phyloP scores from a whole-genome alignment of 2,888 invertebrate genomes.

The Poecilobothrus nobilitatus region DNA sequence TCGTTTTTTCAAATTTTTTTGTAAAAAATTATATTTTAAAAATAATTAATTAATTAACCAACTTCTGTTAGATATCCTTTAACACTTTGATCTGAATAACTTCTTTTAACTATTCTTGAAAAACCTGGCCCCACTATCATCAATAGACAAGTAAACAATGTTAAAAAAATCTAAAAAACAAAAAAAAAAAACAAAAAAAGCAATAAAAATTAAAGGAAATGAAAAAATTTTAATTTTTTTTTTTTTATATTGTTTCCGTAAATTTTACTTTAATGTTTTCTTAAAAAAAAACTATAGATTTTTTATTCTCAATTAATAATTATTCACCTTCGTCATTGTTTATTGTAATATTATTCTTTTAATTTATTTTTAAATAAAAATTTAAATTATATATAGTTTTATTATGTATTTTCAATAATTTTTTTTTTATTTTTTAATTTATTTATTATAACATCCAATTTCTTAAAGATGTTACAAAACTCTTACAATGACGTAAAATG shows the following conservation, averaged over 20 bases:
- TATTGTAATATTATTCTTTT: background rate
- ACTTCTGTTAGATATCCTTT: conserved; percentile 78
- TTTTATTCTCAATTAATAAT: background rate
- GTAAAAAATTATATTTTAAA: background rate
- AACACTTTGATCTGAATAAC: conserved; percentile 73
- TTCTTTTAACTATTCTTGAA: conserved; percentile 51
- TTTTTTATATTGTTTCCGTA: background rate
- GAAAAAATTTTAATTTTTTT: background rate
- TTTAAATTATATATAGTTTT: too few species aligned
- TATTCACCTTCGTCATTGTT: conserved; percentile 4
- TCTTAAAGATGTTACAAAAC: too few species aligned
- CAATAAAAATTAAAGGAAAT: background rate
- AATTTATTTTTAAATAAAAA: too few species aligned
- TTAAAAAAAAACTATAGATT: too few species aligned
- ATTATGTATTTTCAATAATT: too few species aligned
- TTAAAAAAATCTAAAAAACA: conserved; percentile 24
- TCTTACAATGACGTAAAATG: too few species aligned
- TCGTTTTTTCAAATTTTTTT: background rate
- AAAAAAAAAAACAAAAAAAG: background rate
- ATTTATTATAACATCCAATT: too few species aligned
- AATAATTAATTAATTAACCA: conserved; percentile 25
- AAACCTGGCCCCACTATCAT: conserved; percentile 25
- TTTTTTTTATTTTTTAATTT: too few species aligned
- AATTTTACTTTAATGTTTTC: too few species aligned
- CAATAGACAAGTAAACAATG: conserved; percentile 25